Conservation (phyloP, 2,113 vertebrate species). For the Limanda limanda region DNA sequence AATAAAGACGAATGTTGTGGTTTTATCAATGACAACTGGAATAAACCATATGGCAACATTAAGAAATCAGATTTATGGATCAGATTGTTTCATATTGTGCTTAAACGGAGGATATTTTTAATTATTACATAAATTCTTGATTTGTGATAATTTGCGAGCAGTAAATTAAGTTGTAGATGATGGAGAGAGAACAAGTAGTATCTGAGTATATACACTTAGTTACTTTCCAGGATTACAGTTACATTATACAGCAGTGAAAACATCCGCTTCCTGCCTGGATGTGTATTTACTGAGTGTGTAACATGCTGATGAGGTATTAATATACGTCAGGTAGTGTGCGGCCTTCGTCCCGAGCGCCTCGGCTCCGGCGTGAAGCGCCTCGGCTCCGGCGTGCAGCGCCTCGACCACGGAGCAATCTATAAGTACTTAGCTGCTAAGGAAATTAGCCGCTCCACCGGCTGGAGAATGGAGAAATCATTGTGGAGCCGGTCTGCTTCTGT, state of each 20-base stretch:
- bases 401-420: constrained; percentile 73
- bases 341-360: constrained; percentile 46
- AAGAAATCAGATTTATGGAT: background rate
- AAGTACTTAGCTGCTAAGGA: constrained; percentile 76
- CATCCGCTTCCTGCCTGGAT: background rate
- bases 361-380: constrained; percentile 44
- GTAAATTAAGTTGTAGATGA: no score
- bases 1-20: background rate
- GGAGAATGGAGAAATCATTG: constrained; percentile 81
- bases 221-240: no score
- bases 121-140: no score
- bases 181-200: no score
- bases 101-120: no score
- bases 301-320: constrained; percentile 9
- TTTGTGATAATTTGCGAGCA: background rate
- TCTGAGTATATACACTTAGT: no score
- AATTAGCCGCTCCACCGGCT: constrained; percentile 80
- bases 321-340: constrained; percentile 44
- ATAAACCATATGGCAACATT: background rate
- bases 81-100: background rate
- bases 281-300: constrained; percentile 27
- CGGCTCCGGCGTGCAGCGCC: constrained; percentile 41
- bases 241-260: background rate
- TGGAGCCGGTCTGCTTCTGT: constrained; percentile 70
- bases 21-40: background rate